A percentile compares a stretch with the other conserved stretches of the same genome.
phyloP scores from a whole-genome alignment of 2,888 invertebrate species.

The Conchocele bisecta region DNA sequence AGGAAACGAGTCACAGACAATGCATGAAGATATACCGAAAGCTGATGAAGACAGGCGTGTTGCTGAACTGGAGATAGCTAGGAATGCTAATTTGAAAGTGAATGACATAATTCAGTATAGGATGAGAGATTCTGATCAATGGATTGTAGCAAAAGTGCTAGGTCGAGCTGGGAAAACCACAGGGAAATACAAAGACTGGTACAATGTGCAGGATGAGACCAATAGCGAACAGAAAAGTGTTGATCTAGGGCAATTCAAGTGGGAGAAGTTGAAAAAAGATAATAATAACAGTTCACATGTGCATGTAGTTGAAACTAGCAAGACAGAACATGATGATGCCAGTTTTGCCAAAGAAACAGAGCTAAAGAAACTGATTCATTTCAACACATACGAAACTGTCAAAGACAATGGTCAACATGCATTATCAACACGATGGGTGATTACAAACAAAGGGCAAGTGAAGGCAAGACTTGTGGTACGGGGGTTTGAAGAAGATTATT shows the following conservation, averaged over 20 bases:
- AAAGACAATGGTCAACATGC: background rate
- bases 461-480: conserved; percentile 38
- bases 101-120: background rate
- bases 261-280: too few relatives aligned
- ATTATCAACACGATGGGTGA: conserved; percentile 28
- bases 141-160: conserved; percentile 16
- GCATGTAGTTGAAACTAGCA: too few relatives aligned
- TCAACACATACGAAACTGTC: conserved; percentile 12
- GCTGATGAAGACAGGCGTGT: too few relatives aligned
- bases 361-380: background rate
- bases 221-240: conserved; percentile 13
- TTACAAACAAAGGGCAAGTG: conserved; percentile 31
- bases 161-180: conserved; percentile 24
- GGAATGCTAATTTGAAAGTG: too few relatives aligned
- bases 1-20: too few relatives aligned
- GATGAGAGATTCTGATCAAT: background rate
- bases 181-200: conserved; percentile 24
- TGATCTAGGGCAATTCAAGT: background rate
- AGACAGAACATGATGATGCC: background rate
- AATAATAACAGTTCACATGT: too few relatives aligned
- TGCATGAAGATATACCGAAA: too few relatives aligned
- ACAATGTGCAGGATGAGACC: conserved; percentile 16
- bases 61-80: too few relatives aligned
- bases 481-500: conserved; percentile 31
- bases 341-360: conserved; percentile 6